Conservation (phyloP, 2,797 vertebrate species). For the Gallinago stenura region DNA sequence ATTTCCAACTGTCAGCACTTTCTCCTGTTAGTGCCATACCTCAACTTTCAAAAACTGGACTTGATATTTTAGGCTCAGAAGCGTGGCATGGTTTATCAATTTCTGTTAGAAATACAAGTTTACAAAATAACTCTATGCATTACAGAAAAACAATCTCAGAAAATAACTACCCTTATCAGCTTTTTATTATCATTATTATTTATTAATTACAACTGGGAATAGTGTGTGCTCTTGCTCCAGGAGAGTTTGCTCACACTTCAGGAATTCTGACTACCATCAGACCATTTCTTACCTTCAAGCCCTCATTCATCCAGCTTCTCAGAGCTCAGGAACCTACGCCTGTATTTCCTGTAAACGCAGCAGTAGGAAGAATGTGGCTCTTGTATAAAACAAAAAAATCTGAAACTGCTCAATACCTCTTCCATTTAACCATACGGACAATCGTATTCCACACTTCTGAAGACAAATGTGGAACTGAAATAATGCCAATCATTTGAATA, state of each 20-base stretch:
- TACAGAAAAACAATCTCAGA: not conserved
- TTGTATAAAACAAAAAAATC: not conserved
- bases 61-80: not conserved
- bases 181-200: not conserved
- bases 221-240: not conserved
- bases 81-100: not conserved
- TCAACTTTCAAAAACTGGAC: not conserved
- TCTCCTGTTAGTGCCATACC: rapidly evolving
- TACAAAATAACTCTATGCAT: not conserved
- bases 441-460: not conserved
- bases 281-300: not conserved
- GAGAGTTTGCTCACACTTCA: not conserved
- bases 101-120: not conserved
- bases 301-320: not conserved
- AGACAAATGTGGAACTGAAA: not conserved
- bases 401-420: not conserved
- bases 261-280: not conserved
- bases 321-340: not conserved
- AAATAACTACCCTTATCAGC: not conserved
- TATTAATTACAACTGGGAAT: not conserved
- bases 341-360: not conserved
- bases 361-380: not conserved
- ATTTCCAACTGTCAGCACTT: not conserved
- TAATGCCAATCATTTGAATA: not conserved
- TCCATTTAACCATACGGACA: not conserved